Percentiles rank a stretch among this genome's conserved stretches.
Evolutionary conservation across 1,140 invertebrate species (phyloP).

Genomic region (Solenopsis invicta): DNA sequence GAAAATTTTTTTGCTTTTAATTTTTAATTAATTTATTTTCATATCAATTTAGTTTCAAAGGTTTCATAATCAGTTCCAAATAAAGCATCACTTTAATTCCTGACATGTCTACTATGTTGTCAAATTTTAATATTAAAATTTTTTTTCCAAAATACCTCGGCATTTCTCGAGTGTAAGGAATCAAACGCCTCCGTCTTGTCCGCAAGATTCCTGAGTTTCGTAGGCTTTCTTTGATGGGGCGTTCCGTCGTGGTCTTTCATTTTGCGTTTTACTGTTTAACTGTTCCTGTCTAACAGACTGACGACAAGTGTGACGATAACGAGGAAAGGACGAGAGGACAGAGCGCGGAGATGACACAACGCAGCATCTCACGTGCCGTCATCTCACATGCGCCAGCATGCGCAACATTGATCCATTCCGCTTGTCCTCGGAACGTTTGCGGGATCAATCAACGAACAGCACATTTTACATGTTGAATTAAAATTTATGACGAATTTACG

Average conservation of each 20-base stretch:
- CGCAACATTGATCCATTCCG: constrained; percentile 80
- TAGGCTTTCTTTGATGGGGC: constrained; percentile 86
- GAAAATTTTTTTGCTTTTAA: background rate
- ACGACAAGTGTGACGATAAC: constrained; percentile 59
- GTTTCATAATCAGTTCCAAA: background rate
- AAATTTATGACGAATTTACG: background rate
- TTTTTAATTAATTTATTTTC: constrained; percentile 3
- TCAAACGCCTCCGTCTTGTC: constrained; percentile 89
- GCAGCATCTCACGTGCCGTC: constrained; percentile 66
- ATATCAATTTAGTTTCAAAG: constrained; percentile 3
- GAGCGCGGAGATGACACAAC: constrained; percentile 65
- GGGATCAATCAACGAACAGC: constrained; percentile 28
- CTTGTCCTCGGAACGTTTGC: constrained; percentile 28
- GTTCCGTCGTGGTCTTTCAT: constrained; percentile 84
- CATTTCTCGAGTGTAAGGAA: constrained; percentile 87
- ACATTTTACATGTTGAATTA: background rate
- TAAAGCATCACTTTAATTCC: background rate
- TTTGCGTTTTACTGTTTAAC: constrained; percentile 24
- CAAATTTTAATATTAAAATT: background rate
- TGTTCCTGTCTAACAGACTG: background rate
- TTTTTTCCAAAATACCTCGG: constrained; percentile 84
- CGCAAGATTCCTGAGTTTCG: constrained; percentile 88
- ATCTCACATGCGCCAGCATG: constrained; percentile 81
- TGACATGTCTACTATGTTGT: background rate
- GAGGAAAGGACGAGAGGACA: constrained; percentile 56